Base-by-base conservation (phyloP, 2,113 vertebrate genomes). In the Nothobranchius furzeri region DNA sequence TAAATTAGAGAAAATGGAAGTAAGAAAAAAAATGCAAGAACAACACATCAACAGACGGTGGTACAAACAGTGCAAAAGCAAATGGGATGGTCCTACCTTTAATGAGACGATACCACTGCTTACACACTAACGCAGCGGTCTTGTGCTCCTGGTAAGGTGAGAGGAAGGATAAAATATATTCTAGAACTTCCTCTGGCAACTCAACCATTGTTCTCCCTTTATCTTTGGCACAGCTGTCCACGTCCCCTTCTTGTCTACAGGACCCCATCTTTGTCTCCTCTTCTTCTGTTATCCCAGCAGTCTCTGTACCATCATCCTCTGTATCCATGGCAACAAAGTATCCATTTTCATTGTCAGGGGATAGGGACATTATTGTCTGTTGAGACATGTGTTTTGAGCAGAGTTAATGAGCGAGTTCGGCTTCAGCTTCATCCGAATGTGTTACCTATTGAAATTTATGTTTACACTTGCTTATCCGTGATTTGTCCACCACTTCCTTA, bases 71-170 rank as follows among this genome's bases (percentile, higher is more conserved):
- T 20, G 20, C 20, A 20, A 20, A 50, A 14, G 10, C 45, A 64
- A 45, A 70, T 37, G 14, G 2, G 3, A 5, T 25, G 8, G 1
- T 2, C 60, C 50, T 93, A 99, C 98, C 98, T 97, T 99, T 99
- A 90, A 99, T 99, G 35, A 99, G 97, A 56, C 98, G 95, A 78
- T 99, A 98, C 98, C 98, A 99, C 90, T 98, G 97, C 76, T 98
- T 99, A 85, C 97, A 99, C 66, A 99, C 98, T 2, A 99, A 94
- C 17, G 98, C 98, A 2, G 98, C 97, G 0, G 94, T 98, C 88
- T 99, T 99, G 91, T 99, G 98, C 86, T 99, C 97, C 90, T 99
- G 98, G 68, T 99, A 99, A 0, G 98, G 98, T 0, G 97, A 99
- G 0, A 99, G 95, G 85, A 99, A 99, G 70, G 98, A 99, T 68